Evolutionary conservation across 2,113 vertebrate species (phyloP), one percentile per base, ranked within the genome.

Genomic region (Siphamia tubifer): DNA sequence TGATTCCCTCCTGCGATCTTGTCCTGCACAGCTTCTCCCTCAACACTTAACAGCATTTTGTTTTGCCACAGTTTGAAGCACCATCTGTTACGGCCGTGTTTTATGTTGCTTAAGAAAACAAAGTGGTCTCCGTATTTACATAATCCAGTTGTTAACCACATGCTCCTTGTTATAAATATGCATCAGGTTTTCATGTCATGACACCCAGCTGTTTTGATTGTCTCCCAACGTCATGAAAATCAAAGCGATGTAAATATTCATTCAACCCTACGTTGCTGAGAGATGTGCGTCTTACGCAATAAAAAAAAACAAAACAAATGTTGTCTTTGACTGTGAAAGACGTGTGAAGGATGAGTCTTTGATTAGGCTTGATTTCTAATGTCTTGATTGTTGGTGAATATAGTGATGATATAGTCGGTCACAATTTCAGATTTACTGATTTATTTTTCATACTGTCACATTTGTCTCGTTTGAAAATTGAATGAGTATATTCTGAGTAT

Each of bases 71-170:
- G 54, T 64, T 70, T 60, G 51, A 68, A 15, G 60, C 55, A 3
- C 73, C 67, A 71, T 82, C 77, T 81, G 79, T 55, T 60, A 71
- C 56, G 13, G 48, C 42, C 60, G 77, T 23, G 21, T 62, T 67
- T 36, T 8, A 1, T 73, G 19, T 60, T 19, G 38, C 38, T 64
- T 21, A 65, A 20, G 6, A 55, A 67, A 44, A 49, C 17, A 25
- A 52, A 23, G 13, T 45, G 8, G 24, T 45, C 42, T 68, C 28
- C 35, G 15, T 44, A 38, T 56, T 54, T 47, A 51, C 42, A 35
- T 0, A 20, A 55, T 24, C 16, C 45, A 34, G n/a, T 23, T 63
- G 36, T 61, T 51, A 52, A 55, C 31, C 24, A 28, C n/a, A 2
- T 30, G 45, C 60, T 34, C 47, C 45, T 27, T 4, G 1, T 13